A percentile compares a stretch with the other conserved stretches of the same genome.
These are phyloP conservation scores for Eutolmus rufibarbis DNA, from an alignment of 2,888 invertebrate species.

Conservation along the genomic window DNA sequence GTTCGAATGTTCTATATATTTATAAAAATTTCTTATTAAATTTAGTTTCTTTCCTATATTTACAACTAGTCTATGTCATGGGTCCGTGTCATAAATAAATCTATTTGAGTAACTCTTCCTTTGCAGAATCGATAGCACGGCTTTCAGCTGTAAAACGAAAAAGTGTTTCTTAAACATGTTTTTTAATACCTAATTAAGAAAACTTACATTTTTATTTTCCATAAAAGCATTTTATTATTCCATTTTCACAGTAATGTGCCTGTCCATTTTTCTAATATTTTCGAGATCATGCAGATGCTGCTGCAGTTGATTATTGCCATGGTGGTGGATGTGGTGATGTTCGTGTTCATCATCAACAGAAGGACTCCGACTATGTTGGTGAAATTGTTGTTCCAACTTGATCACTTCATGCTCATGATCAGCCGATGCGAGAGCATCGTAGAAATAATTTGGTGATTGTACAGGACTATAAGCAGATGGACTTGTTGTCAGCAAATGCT, in stretches of 20 bases:
- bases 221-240: conserved; percentile 51
- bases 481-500: conserved; percentile 27
- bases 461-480: conserved; percentile 50
- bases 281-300: conserved; percentile 51
- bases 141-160: background rate
- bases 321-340: conserved; percentile 44
- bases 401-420: conserved; percentile 49
- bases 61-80: background rate
- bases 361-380: conserved; percentile 54
- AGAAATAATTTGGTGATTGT: conserved; percentile 51
- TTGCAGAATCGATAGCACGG: background rate
- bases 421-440: conserved; percentile 48
- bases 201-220: background rate
- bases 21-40: background rate
- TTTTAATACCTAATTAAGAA: background rate
- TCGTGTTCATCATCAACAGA: conserved; percentile 56
- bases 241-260: conserved; percentile 60
- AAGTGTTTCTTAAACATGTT: background rate
- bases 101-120: background rate
- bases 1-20: background rate
- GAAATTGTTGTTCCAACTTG: conserved; percentile 49
- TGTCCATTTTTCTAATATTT: conserved; percentile 54
- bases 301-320: conserved; percentile 39
- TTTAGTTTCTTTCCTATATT: background rate
- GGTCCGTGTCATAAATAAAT: conserved; percentile 8